Conservation (phyloP, 2,888 invertebrate genomes). For the Gasteruption jaculator region DNA sequence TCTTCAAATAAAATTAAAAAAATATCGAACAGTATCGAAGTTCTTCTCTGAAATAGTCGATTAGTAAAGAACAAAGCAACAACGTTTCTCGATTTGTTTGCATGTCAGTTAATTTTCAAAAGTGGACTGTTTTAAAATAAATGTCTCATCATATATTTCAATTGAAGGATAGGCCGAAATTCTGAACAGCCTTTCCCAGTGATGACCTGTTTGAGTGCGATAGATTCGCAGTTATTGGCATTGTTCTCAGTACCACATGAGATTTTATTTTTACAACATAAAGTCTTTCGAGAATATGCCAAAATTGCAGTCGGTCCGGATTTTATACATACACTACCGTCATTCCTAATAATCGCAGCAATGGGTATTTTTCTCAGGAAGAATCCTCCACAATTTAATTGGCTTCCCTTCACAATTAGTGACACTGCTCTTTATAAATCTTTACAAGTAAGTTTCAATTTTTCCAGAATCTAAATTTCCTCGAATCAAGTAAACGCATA, state of each 20-base stretch:
- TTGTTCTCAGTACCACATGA: conserved; percentile 37
- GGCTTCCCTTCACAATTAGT: conserved; percentile 11
- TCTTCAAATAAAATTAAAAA: no score
- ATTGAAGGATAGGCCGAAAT: no score
- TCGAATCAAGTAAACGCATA: no score
- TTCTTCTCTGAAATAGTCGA: no score
- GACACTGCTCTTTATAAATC: conserved; percentile 20
- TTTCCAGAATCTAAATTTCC: no score
- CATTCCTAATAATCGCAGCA: conserved; percentile 35
- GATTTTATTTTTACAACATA: conserved; percentile 36
- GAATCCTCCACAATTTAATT: conserved; percentile 31
- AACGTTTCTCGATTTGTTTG: neutral
- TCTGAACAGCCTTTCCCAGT: conserved; percentile 17
- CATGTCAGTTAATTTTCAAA: conserved; percentile 5
- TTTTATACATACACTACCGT: conserved; percentile 43
- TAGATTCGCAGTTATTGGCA: conserved; percentile 35
- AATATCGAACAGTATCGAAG: no score
- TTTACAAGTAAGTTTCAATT: conserved; percentile 38
- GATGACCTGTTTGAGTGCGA: conserved; percentile 39
- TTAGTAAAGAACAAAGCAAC: no score
- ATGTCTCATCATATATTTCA: neutral
- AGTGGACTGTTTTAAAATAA: neutral
- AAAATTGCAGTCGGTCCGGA: conserved; percentile 42
- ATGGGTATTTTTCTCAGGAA: conserved; percentile 33
- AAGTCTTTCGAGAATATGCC: conserved; percentile 40